Evolutionary conservation across 30 jellyfish, hydroid and myxozoan species (phyloP).

Genomic region (Catostylus mosaicus): DNA sequence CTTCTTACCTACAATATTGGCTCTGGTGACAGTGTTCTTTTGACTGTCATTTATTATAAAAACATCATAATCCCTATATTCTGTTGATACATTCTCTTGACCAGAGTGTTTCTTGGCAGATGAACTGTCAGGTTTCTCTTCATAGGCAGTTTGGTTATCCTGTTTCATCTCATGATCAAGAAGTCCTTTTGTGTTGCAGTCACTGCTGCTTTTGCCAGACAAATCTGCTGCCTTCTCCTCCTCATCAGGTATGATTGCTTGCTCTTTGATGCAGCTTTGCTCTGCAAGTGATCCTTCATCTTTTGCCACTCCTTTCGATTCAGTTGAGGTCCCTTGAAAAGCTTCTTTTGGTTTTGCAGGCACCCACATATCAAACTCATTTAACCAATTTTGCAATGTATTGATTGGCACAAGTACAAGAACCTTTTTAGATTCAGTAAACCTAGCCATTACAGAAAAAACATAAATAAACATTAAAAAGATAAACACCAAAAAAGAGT

Average conservation of each 20-base stretch:
- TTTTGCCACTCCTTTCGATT: not conserved
- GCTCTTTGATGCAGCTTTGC: not conserved
- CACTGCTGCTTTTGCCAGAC: not conserved
- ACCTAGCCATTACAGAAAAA: conserved; percentile 39
- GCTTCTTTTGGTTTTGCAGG: conserved; percentile 59
- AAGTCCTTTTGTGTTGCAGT: not conserved
- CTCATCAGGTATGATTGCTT: not conserved
- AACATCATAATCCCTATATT: conserved; percentile 64
- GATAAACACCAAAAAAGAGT: not conserved
- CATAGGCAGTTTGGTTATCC: not conserved
- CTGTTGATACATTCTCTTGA: not conserved
- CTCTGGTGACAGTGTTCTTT: conserved; percentile 73
- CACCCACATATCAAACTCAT: conserved; percentile 91
- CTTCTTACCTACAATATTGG: conserved; percentile 68
- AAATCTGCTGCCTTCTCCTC: not conserved
- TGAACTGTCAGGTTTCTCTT: conserved; percentile 1
- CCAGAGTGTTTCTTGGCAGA: conserved; percentile 1
- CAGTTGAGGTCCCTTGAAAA: not conserved
- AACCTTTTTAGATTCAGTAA: conserved; percentile 80
- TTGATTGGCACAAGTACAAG: conserved; percentile 87
- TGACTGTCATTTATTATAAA: conserved; percentile 65
- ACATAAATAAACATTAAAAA: not conserved
- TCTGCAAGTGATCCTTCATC: not conserved
- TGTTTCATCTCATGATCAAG: not conserved
- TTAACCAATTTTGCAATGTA: conserved; percentile 90